A percentile compares a stretch with the other conserved stretches of the same genome.
Conservation (phyloP, 2,113 vertebrate species). For the Chaenogobius annularis region DNA sequence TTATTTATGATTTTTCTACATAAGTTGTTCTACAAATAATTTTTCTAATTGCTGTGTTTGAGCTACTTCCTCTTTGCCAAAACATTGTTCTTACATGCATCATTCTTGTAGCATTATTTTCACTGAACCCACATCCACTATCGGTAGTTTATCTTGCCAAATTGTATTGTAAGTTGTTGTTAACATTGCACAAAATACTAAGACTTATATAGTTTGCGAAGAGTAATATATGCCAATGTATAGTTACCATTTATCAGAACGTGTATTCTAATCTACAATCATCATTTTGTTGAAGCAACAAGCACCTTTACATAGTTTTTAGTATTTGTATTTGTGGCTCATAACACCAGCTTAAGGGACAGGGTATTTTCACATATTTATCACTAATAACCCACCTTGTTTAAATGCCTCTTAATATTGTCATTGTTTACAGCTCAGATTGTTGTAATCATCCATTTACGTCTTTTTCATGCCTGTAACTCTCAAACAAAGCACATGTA, state of each 20-base stretch:
- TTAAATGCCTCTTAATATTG: background rate
- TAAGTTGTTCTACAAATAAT: constrained; percentile 66
- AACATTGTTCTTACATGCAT: constrained; percentile 43
- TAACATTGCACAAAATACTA: constrained; percentile 62
- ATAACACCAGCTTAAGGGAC: constrained; percentile 37
- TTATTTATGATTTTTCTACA: constrained; percentile 67
- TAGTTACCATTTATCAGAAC: constrained; percentile 54
- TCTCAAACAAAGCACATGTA: constrained; percentile 32
- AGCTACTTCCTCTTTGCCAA: constrained; percentile 55
- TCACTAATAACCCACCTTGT: constrained; percentile 1
- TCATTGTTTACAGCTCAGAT: background rate
- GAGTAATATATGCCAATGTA: constrained; percentile 70
- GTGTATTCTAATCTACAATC: constrained; percentile 59
- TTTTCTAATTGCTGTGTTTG: constrained; percentile 68
- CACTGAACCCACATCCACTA: constrained; percentile 21
- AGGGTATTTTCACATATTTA: constrained; percentile 13
- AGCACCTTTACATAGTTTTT: constrained; percentile 46
- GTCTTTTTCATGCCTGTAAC: constrained; percentile 9
- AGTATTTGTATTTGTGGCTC: constrained; percentile 38
- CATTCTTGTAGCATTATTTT: constrained; percentile 30
- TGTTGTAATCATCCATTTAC: background rate
- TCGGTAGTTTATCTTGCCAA: constrained; percentile 45
- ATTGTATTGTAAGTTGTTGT: constrained; percentile 51
- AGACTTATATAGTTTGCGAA: constrained; percentile 63
- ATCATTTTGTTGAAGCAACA: constrained; percentile 51